phyloP scores from a whole-genome alignment of 2,888 invertebrate genomes.

The Lithophane semibrunnea region DNA sequence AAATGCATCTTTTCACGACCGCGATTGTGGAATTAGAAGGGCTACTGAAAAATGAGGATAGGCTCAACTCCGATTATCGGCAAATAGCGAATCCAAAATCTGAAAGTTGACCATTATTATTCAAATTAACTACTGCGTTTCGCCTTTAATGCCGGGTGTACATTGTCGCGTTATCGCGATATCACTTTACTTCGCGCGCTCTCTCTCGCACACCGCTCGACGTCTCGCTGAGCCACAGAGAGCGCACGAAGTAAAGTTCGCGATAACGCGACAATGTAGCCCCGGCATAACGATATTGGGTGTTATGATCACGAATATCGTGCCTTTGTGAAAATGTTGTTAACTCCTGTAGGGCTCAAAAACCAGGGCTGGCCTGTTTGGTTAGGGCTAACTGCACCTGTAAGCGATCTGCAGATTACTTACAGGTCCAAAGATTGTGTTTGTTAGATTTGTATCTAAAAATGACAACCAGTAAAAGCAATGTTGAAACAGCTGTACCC shows the following conservation, averaged over 20 bases:
- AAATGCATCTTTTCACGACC: not conserved
- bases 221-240: no score
- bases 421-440: not conserved
- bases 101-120: not conserved
- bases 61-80: not conserved
- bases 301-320: not conserved
- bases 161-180: no score
- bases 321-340: not conserved
- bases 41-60: not conserved
- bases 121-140: not conserved
- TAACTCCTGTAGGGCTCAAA: not conserved
- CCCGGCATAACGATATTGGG: no score
- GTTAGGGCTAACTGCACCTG: not conserved
- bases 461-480: not conserved
- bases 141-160: no score
- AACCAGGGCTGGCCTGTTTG: not conserved
- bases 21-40: not conserved
- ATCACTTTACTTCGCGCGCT: no score
- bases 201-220: no score
- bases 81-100: not conserved
- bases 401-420: not conserved
- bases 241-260: no score
- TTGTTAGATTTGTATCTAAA: not conserved
- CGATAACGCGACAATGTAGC: no score
- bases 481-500: slow-evolving; percentile 17